These are phyloP conservation scores for Trogon surrucura DNA, from an alignment of 2,113 vertebrate species.

Conservation along the genomic window DNA sequence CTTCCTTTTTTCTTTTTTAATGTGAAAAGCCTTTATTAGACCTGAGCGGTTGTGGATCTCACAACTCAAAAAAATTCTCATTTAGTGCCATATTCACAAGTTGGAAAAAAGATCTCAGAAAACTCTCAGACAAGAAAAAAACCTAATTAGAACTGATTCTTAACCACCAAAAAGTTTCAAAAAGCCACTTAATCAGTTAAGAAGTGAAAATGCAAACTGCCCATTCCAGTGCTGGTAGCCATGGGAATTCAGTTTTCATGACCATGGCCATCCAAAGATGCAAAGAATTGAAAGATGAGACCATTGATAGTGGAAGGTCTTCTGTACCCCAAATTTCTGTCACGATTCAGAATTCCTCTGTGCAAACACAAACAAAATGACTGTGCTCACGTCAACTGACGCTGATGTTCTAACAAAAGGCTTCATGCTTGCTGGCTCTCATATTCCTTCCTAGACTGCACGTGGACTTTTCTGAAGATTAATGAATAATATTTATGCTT, in stretches of 20 bases:
- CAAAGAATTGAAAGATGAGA: neutral
- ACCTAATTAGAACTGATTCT: neutral
- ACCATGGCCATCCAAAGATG: neutral
- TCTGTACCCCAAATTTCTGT: neutral
- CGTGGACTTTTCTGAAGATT: neutral
- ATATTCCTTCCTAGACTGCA: neutral
- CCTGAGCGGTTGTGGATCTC: neutral
- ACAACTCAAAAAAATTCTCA: neutral
- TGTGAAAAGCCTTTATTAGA: neutral
- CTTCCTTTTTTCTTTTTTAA: neutral
- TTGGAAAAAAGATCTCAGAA: neutral
- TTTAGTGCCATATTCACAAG: neutral
- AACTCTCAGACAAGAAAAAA: neutral
- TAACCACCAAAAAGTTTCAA: neutral
- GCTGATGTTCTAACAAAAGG: neutral
- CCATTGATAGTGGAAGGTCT: accelerated
- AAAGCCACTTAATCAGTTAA: neutral
- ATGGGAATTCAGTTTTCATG: neutral
- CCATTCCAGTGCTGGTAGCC: neutral
- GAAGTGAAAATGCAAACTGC: neutral
- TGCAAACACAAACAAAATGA: neutral
- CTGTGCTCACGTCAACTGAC: neutral
- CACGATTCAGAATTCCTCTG: neutral
- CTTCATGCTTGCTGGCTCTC: neutral
- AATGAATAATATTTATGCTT: neutral